Conservation (phyloP, 2,113 vertebrate genomes). For the Ciconia stormi region DNA sequence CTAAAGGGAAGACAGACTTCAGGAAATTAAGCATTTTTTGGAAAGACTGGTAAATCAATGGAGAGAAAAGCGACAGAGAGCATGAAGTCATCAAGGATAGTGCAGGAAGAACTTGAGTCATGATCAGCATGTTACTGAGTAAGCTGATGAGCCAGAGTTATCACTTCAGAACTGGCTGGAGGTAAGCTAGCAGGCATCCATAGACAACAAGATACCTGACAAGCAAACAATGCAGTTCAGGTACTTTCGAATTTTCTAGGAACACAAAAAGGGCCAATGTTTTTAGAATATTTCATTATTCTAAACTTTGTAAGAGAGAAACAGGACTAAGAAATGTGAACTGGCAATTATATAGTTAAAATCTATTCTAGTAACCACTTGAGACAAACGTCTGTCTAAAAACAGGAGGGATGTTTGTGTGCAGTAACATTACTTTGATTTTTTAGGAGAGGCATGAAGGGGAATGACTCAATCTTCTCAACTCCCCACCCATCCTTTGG, state of each 20-base stretch:
- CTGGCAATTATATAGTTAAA: not conserved
- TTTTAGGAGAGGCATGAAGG: not conserved
- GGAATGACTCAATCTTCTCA: conserved; percentile 20
- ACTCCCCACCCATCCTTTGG: not conserved
- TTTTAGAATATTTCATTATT: not conserved
- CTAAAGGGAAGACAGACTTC: not conserved
- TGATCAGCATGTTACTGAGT: not conserved
- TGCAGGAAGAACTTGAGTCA: not conserved
- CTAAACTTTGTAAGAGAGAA: not conserved
- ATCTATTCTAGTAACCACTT: not conserved
- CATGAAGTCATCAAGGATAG: not conserved
- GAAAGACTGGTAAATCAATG: not conserved
- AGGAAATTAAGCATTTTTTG: not conserved
- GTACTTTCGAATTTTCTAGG: not conserved
- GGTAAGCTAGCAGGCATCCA: not conserved
- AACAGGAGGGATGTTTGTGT: not conserved
- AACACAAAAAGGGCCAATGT: not conserved
- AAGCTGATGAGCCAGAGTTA: not conserved
- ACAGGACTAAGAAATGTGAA: not conserved
- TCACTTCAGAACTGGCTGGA: not conserved
- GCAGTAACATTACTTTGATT: not conserved
- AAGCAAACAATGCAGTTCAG: not conserved
- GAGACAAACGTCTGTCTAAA: not conserved
- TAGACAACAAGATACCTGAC: not conserved
- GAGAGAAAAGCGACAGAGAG: not conserved